Conservation (phyloP, 2,113 vertebrate species). For the Excalfactoria chinensis region DNA sequence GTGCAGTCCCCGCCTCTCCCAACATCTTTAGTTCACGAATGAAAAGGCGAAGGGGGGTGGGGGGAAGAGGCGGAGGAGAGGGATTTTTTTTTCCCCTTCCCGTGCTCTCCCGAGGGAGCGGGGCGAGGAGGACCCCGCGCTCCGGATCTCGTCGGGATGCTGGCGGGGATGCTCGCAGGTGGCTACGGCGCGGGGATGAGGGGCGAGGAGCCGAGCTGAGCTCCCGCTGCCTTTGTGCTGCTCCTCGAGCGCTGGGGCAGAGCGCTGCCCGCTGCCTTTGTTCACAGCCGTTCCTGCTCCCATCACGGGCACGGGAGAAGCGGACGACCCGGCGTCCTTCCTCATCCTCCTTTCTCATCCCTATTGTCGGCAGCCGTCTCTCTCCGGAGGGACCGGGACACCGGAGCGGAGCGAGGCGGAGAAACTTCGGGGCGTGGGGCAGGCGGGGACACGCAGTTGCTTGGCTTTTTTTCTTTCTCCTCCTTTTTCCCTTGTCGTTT, state of each 20-base stretch:
- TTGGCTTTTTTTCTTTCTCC: background rate
- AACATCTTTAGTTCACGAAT: background rate
- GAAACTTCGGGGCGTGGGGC: background rate
- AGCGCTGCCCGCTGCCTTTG: slow-evolving; percentile 70
- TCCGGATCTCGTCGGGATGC: no score
- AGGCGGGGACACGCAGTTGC: background rate
- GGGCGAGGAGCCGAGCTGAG: background rate
- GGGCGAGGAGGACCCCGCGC: background rate
- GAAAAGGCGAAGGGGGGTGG: background rate
- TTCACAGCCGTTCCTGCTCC: background rate
- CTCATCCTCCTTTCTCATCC: background rate
- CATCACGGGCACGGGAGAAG: background rate
- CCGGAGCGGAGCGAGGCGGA: background rate
- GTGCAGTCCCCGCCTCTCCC: slow-evolving; percentile 10
- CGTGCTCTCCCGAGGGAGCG: background rate
- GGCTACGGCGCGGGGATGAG: background rate
- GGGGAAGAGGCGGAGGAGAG: background rate
- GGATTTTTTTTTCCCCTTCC: background rate
- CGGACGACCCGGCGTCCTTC: background rate
- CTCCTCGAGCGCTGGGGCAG: slow-evolving; percentile 59
- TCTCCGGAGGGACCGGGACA: background rate
- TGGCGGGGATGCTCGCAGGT: background rate
- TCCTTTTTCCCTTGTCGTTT: background rate
- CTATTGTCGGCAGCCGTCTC: background rate
- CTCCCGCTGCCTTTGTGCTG: slow-evolving; percentile 73